Conservation (phyloP, 1,140 invertebrate species). For the Glossosoma conforme region DNA sequence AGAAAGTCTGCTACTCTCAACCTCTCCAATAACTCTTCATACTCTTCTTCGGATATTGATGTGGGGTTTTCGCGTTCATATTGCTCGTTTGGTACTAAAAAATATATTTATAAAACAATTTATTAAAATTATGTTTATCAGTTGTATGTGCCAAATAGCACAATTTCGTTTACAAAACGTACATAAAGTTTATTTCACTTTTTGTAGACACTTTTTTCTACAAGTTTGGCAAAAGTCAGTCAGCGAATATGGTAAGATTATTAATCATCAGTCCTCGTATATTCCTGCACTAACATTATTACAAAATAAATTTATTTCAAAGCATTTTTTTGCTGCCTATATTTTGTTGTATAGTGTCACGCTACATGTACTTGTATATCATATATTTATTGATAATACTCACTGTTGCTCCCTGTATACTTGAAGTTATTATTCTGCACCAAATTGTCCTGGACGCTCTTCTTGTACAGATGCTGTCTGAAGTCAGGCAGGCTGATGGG, state of each 20-base stretch:
- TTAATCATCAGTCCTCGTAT: background rate
- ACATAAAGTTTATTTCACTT: too few species aligned
- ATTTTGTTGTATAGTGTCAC: too few species aligned
- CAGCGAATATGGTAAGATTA: background rate
- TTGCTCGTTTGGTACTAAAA: conserved; percentile 19
- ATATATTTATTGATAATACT: too few species aligned
- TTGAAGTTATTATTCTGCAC: conserved; percentile 40
- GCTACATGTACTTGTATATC: too few species aligned
- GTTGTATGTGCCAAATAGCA: background rate
- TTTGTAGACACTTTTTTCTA: too few species aligned
- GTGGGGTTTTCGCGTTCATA: conserved; percentile 42
- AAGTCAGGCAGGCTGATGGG: conserved; percentile 37
- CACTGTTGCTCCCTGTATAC: conserved; percentile 9
- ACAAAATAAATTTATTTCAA: too few species aligned
- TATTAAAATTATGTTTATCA: conserved; percentile 1
- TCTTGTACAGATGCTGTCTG: conserved; percentile 40
- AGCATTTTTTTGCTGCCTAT: too few species aligned
- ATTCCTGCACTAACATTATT: too few species aligned
- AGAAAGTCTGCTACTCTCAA: conserved; percentile 60
- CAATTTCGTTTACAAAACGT: conserved; percentile 1
- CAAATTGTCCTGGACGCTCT: conserved; percentile 42
- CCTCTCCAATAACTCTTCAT: conserved; percentile 55
- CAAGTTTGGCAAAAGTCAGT: too few species aligned
- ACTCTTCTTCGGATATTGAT: conserved; percentile 49
- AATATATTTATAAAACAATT: conserved; percentile 5